These are phyloP conservation scores for Andricus curvator DNA, from an alignment of 2,888 invertebrate species.

Conservation along the genomic window DNA sequence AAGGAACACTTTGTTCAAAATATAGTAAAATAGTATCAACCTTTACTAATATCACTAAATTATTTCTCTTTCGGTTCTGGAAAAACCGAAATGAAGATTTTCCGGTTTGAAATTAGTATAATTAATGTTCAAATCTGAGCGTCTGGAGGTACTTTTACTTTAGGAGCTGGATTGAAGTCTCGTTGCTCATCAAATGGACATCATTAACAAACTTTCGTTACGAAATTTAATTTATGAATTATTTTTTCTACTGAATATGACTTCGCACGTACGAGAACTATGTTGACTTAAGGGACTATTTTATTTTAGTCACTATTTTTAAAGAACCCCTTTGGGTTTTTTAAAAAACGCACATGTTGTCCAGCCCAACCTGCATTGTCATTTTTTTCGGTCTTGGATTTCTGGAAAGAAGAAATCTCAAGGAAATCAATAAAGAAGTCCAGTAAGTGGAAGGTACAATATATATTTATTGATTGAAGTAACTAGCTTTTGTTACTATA, in stretches of 20 bases:
- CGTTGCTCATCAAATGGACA: slow-evolving; percentile 5
- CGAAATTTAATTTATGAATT: too few relatives aligned
- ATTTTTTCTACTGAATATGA: slow-evolving; percentile 52
- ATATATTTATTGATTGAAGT: not conserved
- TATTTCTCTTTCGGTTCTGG: not conserved
- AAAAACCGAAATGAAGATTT: not conserved
- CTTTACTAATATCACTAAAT: too few relatives aligned
- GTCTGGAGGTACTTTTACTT: not conserved
- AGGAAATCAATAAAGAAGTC: slow-evolving; percentile 72
- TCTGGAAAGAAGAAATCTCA: slow-evolving; percentile 86
- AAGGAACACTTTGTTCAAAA: not conserved
- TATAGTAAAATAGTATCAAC: not conserved
- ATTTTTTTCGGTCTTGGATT: slow-evolving; percentile 89
- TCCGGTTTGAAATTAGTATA: not conserved
- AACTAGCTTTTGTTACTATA: too few relatives aligned
- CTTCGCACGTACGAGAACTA: slow-evolving; percentile 82
- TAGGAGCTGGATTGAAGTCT: not conserved
- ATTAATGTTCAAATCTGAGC: not conserved
- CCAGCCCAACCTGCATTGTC: slow-evolving; percentile 89
- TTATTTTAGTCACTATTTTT: slow-evolving; percentile 88
- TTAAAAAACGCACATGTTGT: slow-evolving; percentile 87
- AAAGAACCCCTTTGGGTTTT: slow-evolving; percentile 82
- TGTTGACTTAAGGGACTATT: slow-evolving; percentile 90
- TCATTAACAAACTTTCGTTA: slow-evolving; percentile 5
- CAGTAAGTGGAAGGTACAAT: slow-evolving; percentile 70